Base-by-base conservation (phyloP, 1,140 invertebrate species). In the Bombus affinis region DNA sequence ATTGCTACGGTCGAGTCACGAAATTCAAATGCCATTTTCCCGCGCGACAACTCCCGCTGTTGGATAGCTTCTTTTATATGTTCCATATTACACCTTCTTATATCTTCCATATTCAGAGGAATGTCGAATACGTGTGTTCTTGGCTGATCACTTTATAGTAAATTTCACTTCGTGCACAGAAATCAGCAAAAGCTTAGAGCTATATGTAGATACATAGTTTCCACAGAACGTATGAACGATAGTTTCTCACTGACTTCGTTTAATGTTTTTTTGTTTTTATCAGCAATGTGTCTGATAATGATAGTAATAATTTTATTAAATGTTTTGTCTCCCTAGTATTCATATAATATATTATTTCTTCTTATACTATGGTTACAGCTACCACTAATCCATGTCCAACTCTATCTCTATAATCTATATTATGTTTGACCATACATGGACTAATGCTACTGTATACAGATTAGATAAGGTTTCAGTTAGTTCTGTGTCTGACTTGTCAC, bases 1-100 rank as follows among this genome's bases (percentile, higher is more conserved):
- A 35, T 37, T 59, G 18, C 32, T 13, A 57, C 25, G 32, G 6
- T 1, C 47, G 18, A 53, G 39, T 28, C 39, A 32, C 25, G 25
- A 39, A 84, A 84, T 84, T 84, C 65, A 42, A 68, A 77, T 78
- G 74, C 37, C 42, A 32, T 59, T 59, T 18, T 13, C 37, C 44
- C 22, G 15, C 25, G 57, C 32, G 4, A 18, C 47, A 22, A 22
- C 6, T 53, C 0, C 18, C 8, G 6, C 62, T 74, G 13, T 57
- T 47, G 39, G 3, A 35, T 25, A 28, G 47, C 5, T 2, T 25
- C 76, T 37, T 35, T 18, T 42, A 73, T n/a, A 73, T 73, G 13
- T 37, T 76, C 13, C 25, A 47, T 74, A 53, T 22, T 53, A 53
- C 8, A 22, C 5, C 18, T 53, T 53, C 5, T 22, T 53, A 53